Percentiles rank a stretch among this genome's conserved stretches.
Evolutionary conservation across 53 echinoderm and acorn worm genomes (phyloP).

Genomic region (Temnopleurus reevesii): DNA sequence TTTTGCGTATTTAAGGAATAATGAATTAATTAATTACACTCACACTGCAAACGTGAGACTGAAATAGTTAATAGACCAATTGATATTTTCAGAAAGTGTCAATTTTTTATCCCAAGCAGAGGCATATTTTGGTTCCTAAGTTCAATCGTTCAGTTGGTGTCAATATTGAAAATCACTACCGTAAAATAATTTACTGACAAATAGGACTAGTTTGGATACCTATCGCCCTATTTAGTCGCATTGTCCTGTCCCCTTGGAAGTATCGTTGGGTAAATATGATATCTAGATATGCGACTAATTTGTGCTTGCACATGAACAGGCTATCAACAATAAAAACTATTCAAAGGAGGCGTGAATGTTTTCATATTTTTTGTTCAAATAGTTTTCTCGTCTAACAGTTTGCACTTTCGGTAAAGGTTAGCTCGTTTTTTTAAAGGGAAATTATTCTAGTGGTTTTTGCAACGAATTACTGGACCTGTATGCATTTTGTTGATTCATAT

Average conservation of each 20-base stretch:
- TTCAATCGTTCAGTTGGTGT: neutral
- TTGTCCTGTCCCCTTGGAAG: neutral
- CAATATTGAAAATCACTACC: conserved; percentile 1
- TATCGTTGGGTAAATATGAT: neutral
- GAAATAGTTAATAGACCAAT: too few species aligned
- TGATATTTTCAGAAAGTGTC: neutral
- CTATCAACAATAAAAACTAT: neutral
- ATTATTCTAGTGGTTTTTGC: neutral
- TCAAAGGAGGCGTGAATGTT: neutral
- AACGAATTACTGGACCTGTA: neutral
- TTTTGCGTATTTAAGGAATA: neutral
- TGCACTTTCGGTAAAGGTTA: neutral
- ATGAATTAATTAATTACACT: neutral
- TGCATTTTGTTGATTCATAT: neutral
- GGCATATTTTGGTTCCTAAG: neutral
- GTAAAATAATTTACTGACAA: neutral
- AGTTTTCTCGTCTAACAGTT: neutral
- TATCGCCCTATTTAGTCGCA: neutral
- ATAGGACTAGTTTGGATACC: neutral
- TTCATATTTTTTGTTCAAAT: neutral
- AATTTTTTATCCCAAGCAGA: neutral
- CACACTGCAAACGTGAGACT: too few species aligned
- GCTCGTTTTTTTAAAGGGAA: neutral
- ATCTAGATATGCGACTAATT: neutral
- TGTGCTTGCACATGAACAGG: neutral